Base-by-base conservation (phyloP, 2,113 vertebrate species). In the Xenus cinereus region DNA sequence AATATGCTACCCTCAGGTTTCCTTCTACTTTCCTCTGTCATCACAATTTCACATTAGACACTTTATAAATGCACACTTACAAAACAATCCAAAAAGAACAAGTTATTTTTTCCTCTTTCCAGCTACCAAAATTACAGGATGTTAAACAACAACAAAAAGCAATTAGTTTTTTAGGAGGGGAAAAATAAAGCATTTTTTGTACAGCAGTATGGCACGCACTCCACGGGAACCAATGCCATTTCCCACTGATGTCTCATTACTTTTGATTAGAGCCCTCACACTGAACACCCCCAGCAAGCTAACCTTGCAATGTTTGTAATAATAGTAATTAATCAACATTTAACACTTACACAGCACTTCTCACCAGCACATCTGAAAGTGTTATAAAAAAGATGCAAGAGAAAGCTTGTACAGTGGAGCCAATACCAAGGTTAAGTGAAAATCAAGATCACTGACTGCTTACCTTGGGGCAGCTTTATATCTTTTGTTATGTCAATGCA, bases 401-500 rank as follows among this genome's bases (percentile, higher is more conserved):
- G 24, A 20, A 90, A 89, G 3, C 18, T 62, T 63, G 16, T 45
- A 67, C 10, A 67, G 53, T 18, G 14, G 12, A 18, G 10, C 8
- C n/a, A 78, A 33, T 20, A 60, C 22, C 15, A 48, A 74, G 6
- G 8, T 35, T 21, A 62, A 23, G 22, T n/a, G n/a, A 66, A 86
- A 88, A 88, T 39, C 6, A 13, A 41, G 63, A 22, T 27, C 23
- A 26, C 20, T 30, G 23, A 8, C 35, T 50, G 13, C 17, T 64
- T 62, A 18, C 7, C 13, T 80, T 56, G 20, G 21, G 45, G 4
- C 46, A 74, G 7, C 10, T 63, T 27, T 43, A 7, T 13, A 17
- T 63, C 16, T 53, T 10, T 45, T 1, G 1, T 30, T 68, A 2
- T 27, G 9, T 51, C 41, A 41, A 2, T 9, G 28, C 1, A 2